Conservation (phyloP, 2,888 invertebrate species). For the Drosophila sordidapex region DNA sequence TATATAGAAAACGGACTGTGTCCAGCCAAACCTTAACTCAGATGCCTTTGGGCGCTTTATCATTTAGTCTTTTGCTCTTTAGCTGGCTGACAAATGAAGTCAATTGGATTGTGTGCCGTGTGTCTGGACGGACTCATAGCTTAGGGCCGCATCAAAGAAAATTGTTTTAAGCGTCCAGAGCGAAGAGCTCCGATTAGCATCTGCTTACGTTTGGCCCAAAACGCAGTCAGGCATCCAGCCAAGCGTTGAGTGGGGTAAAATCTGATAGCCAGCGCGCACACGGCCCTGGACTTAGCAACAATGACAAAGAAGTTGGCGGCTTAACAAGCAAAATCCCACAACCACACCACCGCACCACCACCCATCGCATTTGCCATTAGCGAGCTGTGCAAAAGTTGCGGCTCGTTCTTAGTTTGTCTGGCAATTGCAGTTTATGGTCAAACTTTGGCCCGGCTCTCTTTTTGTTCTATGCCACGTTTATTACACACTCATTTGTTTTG, state of each 20-base stretch:
- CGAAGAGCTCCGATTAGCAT: conserved; percentile 70
- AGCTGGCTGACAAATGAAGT: conserved; percentile 71
- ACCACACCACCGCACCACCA: not conserved
- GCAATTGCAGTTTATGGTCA: conserved; percentile 72
- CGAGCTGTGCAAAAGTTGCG: conserved; percentile 42
- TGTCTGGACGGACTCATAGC: conserved; percentile 20
- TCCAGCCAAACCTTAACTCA: conserved; percentile 21
- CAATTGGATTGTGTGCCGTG: conserved; percentile 71
- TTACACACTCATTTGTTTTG: conserved; percentile 77
- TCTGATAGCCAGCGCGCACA: conserved; percentile 32
- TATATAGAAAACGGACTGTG: conserved; percentile 61
- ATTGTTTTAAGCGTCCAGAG: conserved; percentile 75
- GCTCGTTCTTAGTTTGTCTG: conserved; percentile 52
- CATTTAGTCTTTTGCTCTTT: conserved; percentile 72
- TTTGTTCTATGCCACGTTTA: conserved; percentile 59
- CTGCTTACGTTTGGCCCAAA: conserved; percentile 46
- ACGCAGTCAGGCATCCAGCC: conserved; percentile 25
- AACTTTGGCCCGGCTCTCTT: conserved; percentile 54
- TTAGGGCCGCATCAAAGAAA: conserved; percentile 72
- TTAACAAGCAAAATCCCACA: conserved; percentile 52
- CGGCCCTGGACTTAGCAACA: conserved; percentile 27
- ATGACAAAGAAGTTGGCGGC: conserved; percentile 69
- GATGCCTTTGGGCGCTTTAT: conserved; percentile 50
- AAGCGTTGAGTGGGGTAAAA: conserved; percentile 40
- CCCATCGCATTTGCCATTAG: conserved; percentile 36